phyloP scores from a whole-genome alignment of 2,797 vertebrate genomes.

The Babyrousa celebensis region DNA sequence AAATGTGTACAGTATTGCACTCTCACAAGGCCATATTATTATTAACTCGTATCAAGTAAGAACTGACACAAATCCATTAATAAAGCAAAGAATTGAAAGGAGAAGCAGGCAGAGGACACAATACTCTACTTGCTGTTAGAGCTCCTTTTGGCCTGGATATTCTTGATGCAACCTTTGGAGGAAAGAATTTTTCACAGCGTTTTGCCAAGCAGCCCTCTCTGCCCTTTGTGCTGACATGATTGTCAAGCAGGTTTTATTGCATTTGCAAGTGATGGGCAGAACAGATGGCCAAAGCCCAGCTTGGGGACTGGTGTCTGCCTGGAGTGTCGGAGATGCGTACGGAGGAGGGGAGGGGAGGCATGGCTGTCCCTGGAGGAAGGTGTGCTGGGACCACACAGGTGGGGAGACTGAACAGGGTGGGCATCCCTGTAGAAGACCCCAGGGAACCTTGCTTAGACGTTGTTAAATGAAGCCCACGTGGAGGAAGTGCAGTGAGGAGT shows the following conservation, averaged over 20 bases:
- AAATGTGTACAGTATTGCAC: not conserved
- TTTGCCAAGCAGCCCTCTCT: constrained; percentile 55
- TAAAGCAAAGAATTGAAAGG: constrained; percentile 36
- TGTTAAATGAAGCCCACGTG: not conserved
- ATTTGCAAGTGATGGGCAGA: constrained; percentile 79
- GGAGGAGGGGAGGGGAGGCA: not conserved
- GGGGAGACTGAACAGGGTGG: not conserved
- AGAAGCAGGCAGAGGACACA: constrained; percentile 53
- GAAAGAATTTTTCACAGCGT: constrained; percentile 76
- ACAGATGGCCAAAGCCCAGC: constrained; percentile 79
- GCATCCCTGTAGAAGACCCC: not conserved
- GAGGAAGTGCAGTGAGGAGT: not conserved
- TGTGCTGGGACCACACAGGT: not conserved
- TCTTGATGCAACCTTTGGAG: constrained; percentile 74
- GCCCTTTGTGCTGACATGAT: constrained; percentile 80
- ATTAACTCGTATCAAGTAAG: constrained; percentile 65
- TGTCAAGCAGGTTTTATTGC: constrained; percentile 82
- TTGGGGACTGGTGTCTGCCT: constrained; percentile 60
- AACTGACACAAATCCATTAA: constrained; percentile 53
- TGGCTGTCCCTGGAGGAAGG: not conserved
- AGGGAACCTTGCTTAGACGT: not conserved
- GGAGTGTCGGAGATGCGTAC: not conserved
- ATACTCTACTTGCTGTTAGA: not conserved
- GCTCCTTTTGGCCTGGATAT: not conserved
- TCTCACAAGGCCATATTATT: constrained; percentile 67